phyloP scores from a whole-genome alignment of 1,140 invertebrate species.

The Chrysoperla carnea region DNA sequence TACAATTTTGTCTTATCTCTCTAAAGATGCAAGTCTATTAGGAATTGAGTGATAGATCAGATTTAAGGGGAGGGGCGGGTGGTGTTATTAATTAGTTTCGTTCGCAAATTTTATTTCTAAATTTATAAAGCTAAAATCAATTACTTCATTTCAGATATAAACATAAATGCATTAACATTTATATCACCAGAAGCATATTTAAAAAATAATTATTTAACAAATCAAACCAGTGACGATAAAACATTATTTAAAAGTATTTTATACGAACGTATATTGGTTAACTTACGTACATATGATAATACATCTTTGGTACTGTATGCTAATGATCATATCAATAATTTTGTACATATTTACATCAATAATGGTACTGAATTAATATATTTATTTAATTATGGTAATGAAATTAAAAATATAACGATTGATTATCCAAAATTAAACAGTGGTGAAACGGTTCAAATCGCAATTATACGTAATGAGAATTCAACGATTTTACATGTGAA shows the following conservation, averaged over 20 bases:
- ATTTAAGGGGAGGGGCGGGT: too few species aligned
- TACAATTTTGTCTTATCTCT: too few species aligned
- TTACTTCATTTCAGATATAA: constrained; percentile 64
- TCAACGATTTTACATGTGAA: constrained; percentile 70
- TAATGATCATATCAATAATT: constrained; percentile 87
- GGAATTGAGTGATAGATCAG: too few species aligned
- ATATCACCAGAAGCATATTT: constrained; percentile 60
- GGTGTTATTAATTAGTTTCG: too few species aligned
- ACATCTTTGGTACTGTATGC: constrained; percentile 73
- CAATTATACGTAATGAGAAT: constrained; percentile 52
- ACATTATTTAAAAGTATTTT: constrained; percentile 54
- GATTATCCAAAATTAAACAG: constrained; percentile 53
- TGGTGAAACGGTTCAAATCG: constrained; percentile 70
- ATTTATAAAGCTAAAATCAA: too few species aligned
- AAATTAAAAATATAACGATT: constrained; percentile 62
- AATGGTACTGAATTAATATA: constrained; percentile 59
- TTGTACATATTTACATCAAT: constrained; percentile 74
- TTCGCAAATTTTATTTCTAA: too few species aligned
- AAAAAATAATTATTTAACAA: constrained; percentile 53
- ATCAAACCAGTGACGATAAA: constrained; percentile 40
- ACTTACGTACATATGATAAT: constrained; percentile 70
- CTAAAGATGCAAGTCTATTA: too few species aligned
- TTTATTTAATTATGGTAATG: constrained; percentile 63
- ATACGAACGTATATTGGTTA: constrained; percentile 61
- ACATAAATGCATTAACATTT: constrained; percentile 77